phyloP scores from a whole-genome alignment of 2,113 vertebrate genomes.

The Ictidomys tridecemlineatus region DNA sequence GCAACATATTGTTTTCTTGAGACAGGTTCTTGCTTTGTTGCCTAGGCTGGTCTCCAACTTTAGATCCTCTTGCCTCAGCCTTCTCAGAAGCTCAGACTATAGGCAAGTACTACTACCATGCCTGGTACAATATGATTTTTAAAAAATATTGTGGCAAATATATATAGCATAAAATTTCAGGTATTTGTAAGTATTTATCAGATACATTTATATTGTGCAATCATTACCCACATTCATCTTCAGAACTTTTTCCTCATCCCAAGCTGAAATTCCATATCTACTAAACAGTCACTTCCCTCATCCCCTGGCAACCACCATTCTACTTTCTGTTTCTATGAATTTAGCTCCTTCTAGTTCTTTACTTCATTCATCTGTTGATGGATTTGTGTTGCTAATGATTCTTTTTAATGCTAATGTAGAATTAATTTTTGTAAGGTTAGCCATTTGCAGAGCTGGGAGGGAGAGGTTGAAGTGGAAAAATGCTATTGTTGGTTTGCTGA shows the following conservation, averaged over 20 bases:
- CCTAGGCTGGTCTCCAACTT: too few relatives aligned
- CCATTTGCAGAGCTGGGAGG: background rate
- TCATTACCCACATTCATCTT: background rate
- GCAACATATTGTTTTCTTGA: background rate
- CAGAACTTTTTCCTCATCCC: slow-evolving; percentile 7
- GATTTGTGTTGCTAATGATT: slow-evolving; percentile 24
- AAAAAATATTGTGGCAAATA: background rate
- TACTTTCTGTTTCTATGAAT: slow-evolving; percentile 31
- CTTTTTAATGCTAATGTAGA: slow-evolving; percentile 43
- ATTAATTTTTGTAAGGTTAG: background rate
- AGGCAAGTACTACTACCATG: too few relatives aligned
- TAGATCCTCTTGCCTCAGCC: too few relatives aligned
- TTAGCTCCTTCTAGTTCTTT: background rate
- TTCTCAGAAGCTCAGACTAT: too few relatives aligned
- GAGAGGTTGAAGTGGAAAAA: background rate
- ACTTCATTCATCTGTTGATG: background rate
- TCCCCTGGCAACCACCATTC: background rate
- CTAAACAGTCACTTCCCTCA: background rate
- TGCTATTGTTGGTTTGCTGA: background rate
- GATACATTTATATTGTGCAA: background rate
- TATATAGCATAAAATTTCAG: slow-evolving; percentile 14
- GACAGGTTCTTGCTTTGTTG: too few relatives aligned
- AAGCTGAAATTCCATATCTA: slow-evolving; percentile 28
- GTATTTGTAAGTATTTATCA: background rate
- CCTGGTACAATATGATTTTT: too few relatives aligned